These are phyloP conservation scores for Periophthalmodon schlosseri DNA, from an alignment of 2,113 vertebrate genomes.

Conservation along the genomic window DNA sequence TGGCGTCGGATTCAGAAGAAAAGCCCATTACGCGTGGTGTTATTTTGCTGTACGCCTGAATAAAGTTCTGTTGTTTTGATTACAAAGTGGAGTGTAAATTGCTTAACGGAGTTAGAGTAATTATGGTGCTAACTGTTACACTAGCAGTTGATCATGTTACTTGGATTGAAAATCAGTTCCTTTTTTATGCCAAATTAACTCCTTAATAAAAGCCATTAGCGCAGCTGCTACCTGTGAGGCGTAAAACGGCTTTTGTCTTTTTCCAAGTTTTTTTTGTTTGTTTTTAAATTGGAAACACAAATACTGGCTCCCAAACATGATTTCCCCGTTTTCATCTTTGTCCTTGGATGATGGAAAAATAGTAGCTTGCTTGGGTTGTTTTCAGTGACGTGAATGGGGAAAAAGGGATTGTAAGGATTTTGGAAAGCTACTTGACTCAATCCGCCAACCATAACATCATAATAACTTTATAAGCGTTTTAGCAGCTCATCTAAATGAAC, in stretches of 20 bases:
- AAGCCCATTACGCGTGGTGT: background rate
- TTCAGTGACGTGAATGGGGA: background rate
- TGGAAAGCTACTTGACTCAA: constrained; percentile 6
- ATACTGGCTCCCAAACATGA: background rate
- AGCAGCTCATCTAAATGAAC: constrained; percentile 5
- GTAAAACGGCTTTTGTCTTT: constrained; percentile 18
- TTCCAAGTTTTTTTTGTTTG: constrained; percentile 7
- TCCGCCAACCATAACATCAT: constrained; percentile 2
- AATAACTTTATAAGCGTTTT: constrained; percentile 1
- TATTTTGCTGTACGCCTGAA: constrained; percentile 8
- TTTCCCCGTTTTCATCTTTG: background rate
- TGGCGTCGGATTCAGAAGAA: background rate
- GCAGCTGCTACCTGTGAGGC: constrained; percentile 20
- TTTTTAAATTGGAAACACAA: constrained; percentile 4
- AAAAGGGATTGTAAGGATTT: constrained; percentile 7
- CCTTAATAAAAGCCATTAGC: constrained; percentile 45
- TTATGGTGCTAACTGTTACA: constrained; percentile 17
- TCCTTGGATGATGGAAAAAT: background rate
- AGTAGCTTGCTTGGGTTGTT: background rate
- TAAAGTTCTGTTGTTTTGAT: constrained; percentile 6
- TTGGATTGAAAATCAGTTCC: constrained; percentile 23
- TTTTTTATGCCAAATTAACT: constrained; percentile 30
- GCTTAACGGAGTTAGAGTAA: constrained; percentile 25
- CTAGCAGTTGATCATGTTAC: constrained; percentile 32
- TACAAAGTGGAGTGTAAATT: constrained; percentile 30